Evolutionary conservation across 2,797 vertebrate species (phyloP).

Genomic region (Danio jaintianensis): DNA sequence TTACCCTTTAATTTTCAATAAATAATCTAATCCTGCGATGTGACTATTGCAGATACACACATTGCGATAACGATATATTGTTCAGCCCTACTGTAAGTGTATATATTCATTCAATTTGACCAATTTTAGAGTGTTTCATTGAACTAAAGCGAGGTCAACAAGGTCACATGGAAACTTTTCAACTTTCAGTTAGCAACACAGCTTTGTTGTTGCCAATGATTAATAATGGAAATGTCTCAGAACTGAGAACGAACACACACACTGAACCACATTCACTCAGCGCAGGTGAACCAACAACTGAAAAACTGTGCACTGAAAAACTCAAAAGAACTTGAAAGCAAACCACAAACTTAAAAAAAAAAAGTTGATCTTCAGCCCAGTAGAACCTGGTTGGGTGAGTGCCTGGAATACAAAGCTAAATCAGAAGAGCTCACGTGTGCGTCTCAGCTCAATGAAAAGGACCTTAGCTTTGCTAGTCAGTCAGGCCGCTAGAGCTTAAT

Average conservation of each 20-base stretch:
- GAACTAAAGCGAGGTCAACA: not conserved
- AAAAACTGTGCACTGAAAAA: constrained; percentile 4
- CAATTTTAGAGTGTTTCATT: not conserved
- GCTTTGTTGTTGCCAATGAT: constrained; percentile 18
- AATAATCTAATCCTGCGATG: too few species aligned
- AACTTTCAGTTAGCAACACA: not conserved
- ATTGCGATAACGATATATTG: too few species aligned
- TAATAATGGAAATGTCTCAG: not conserved
- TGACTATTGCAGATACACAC: too few species aligned
- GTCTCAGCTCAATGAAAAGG: not conserved
- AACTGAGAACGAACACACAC: not conserved
- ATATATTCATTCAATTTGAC: not conserved
- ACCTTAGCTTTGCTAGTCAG: constrained; percentile 37
- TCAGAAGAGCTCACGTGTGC: constrained; percentile 31
- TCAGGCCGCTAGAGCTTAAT: constrained; percentile 34
- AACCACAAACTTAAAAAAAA: constrained; percentile 50
- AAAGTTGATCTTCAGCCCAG: constrained; percentile 26
- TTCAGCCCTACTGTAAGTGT: too few species aligned
- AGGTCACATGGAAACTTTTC: not conserved
- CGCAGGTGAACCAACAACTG: constrained; percentile 38
- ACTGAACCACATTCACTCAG: not conserved
- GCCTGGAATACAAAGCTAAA: constrained; percentile 22
- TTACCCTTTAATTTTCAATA: too few species aligned
- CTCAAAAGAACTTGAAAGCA: constrained; percentile 34
- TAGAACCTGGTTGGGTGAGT: constrained; percentile 4